Conservation (phyloP, 2,113 vertebrate species). For the Chloropsis cyanopogon region DNA sequence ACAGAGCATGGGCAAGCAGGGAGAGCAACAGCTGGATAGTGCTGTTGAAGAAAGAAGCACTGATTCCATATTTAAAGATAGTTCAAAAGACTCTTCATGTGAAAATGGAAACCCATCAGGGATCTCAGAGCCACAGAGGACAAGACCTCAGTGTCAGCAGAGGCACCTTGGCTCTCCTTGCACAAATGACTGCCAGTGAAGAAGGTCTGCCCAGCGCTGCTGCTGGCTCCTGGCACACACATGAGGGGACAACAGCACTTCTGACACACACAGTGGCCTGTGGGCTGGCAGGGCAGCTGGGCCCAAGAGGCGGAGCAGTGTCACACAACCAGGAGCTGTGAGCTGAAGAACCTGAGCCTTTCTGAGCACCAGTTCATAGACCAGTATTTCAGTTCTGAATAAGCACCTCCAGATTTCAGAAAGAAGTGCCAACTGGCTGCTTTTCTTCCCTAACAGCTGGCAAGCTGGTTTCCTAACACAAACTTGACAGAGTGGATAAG, state of each 20-base stretch:
- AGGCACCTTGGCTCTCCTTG: neutral
- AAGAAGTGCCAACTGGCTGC: neutral
- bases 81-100: neutral
- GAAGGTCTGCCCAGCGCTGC: neutral
- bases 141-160: neutral
- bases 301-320: neutral
- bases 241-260: neutral
- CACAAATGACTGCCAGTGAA: neutral
- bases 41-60: neutral
- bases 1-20: neutral
- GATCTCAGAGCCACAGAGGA: neutral
- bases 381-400: neutral
- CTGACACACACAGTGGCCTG: accelerated
- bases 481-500: neutral
- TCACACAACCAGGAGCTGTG: neutral
- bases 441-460: neutral
- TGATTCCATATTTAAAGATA: neutral
- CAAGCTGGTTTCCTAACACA: neutral
- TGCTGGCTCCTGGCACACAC: neutral
- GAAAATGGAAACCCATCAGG: neutral
- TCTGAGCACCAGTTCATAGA: neutral
- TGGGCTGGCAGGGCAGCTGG: neutral
- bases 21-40: neutral
- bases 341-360: neutral
- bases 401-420: neutral